Percentiles rank a stretch among this genome's conserved stretches.
phyloP scores from a whole-genome alignment of 2,797 vertebrate species.

The Parauchenoglanis ngamensis region DNA sequence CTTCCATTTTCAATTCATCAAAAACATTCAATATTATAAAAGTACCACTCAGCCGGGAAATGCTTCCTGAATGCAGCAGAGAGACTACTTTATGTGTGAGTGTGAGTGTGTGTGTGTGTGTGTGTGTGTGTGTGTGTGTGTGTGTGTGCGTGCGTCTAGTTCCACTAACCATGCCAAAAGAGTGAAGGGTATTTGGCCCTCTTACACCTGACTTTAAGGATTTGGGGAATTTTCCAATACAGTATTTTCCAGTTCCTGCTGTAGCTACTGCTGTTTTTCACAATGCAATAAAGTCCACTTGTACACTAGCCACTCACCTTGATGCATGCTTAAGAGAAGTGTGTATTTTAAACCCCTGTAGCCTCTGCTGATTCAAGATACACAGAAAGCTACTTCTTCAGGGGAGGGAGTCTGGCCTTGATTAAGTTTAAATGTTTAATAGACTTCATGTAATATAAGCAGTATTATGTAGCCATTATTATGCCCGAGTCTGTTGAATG shows the following conservation, averaged over 20 bases:
- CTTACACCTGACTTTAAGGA: background rate
- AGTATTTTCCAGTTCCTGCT: background rate
- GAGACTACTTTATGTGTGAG: background rate
- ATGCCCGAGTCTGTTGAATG: background rate
- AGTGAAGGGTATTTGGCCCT: background rate
- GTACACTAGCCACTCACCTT: background rate
- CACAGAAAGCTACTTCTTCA: background rate
- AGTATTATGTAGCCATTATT: background rate
- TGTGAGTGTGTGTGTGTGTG: background rate
- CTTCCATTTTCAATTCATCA: background rate
- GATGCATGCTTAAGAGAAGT: background rate
- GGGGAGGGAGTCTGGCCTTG: background rate
- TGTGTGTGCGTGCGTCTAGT: background rate
- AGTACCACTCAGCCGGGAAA: background rate
- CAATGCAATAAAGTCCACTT: background rate
- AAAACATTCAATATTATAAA: background rate
- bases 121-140: background rate
- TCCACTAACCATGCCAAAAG: background rate
- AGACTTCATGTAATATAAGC: background rate
- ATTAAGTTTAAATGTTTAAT: background rate
- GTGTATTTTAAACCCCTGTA: background rate
- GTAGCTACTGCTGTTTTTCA: background rate
- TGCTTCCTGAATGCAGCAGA: background rate
- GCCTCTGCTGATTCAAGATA: background rate
- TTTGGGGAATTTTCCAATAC: background rate